A percentile compares a stretch with the other conserved stretches of the same genome.
These are phyloP conservation scores for Sebastes steindachneri DNA, from an alignment of 2,797 vertebrate genomes.

Conservation along the genomic window DNA sequence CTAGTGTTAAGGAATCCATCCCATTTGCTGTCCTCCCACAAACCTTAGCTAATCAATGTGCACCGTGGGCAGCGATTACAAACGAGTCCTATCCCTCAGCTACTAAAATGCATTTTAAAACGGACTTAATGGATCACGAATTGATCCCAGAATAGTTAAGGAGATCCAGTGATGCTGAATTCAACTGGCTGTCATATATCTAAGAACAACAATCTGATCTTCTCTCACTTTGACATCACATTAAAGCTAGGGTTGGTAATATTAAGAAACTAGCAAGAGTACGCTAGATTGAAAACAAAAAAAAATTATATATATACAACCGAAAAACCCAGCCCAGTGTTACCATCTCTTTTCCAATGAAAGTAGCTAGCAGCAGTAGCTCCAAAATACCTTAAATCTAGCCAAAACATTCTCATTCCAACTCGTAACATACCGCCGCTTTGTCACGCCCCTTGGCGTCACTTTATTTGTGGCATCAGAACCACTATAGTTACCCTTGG, in stretches of 20 bases:
- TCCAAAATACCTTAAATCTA: no score
- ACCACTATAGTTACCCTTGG: no score
- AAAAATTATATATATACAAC: no score
- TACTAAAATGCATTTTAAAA: not conserved
- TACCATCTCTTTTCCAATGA: no score
- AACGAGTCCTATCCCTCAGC: not conserved
- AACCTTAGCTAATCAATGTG: slow-evolving; percentile 33
- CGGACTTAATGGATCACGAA: not conserved
- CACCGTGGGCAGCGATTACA: not conserved
- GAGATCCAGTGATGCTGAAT: not conserved
- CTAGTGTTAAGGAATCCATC: slow-evolving; percentile 5
- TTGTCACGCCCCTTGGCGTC: no score
- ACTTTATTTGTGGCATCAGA: no score
- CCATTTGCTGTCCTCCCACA: slow-evolving; percentile 17
- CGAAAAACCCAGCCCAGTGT: no score
- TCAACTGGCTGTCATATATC: not conserved
- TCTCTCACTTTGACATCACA: slow-evolving; percentile 2
- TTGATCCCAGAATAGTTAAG: not conserved
- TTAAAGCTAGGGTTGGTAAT: not conserved
- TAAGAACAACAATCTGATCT: not conserved
- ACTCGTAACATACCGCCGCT: no score
- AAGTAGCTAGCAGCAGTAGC: no score
- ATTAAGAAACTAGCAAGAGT: no score
- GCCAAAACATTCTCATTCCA: no score
- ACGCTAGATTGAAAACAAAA: no score